phyloP scores from a whole-genome alignment of 92 coral and sea anemone species.

The Montipora capitata region DNA sequence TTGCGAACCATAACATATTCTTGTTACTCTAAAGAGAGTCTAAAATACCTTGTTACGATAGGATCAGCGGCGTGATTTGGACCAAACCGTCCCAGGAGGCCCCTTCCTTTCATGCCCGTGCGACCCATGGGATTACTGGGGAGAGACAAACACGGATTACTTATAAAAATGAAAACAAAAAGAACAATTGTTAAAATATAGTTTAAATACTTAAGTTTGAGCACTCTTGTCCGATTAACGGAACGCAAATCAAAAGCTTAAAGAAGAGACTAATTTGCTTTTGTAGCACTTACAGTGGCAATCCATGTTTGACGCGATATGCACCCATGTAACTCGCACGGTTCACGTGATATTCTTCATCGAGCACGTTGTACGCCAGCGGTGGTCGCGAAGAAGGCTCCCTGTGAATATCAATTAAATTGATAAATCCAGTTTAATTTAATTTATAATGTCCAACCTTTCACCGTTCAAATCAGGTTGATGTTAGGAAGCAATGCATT shows the following conservation, averaged over 20 bases:
- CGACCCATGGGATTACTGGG: conserved; percentile 98
- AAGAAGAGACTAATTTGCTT: not conserved
- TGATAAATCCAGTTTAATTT: too few species aligned
- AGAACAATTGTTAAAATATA: too few species aligned
- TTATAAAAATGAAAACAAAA: not conserved
- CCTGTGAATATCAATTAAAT: conserved; percentile 41
- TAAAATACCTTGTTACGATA: conserved; percentile 84
- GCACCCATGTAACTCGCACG: conserved; percentile 92
- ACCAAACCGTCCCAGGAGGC: conserved; percentile 95
- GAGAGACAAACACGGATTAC: conserved; percentile 2
- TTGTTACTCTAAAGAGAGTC: not conserved
- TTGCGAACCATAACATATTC: too few species aligned
- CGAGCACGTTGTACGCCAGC: conserved; percentile 86
- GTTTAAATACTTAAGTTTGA: not conserved
- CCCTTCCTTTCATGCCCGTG: conserved; percentile 94
- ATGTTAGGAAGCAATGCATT: not conserved
- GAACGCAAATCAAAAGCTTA: too few species aligned
- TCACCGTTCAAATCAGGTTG: not conserved
- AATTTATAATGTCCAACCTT: too few species aligned
- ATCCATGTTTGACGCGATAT: conserved; percentile 85
- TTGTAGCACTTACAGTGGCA: conserved; percentile 81
- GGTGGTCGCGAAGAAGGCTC: conserved; percentile 77
- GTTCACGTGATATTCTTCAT: conserved; percentile 83
- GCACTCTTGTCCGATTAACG: not conserved
- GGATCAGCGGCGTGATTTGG: conserved; percentile 99